These are phyloP conservation scores for Danionella dracula DNA, from an alignment of 2,797 vertebrate genomes.

Conservation along the genomic window DNA sequence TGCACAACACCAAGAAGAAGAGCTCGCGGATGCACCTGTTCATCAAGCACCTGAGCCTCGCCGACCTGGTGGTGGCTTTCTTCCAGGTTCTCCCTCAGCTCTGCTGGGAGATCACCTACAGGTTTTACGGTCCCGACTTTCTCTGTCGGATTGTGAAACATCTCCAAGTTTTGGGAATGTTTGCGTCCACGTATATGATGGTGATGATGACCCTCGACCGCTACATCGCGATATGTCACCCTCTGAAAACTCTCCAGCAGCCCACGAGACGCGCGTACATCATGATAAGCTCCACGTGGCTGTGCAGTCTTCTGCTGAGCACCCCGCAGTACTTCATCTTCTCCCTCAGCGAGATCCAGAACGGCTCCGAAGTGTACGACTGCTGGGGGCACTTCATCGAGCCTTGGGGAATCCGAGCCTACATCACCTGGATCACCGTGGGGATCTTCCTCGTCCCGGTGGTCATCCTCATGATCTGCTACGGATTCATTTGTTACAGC, in stretches of 20 bases:
- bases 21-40: constrained; percentile 87
- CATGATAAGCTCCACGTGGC: constrained; percentile 80
- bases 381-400: constrained; percentile 86
- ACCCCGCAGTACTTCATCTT: constrained; percentile 87
- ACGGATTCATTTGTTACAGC: constrained; percentile 81
- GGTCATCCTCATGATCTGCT: constrained; percentile 73
- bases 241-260: constrained; percentile 79
- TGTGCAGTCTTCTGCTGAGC: constrained; percentile 78
- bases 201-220: constrained; percentile 86
- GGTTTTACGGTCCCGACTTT: constrained; percentile 80
- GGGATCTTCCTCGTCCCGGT: constrained; percentile 83
- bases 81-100: constrained; percentile 93
- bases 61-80: constrained; percentile 82
- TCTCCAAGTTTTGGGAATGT: constrained; percentile 91
- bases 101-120: constrained; percentile 86
- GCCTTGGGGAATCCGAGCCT: constrained; percentile 80
- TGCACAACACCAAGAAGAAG: constrained; percentile 69
- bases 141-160: constrained; percentile 85
- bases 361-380: constrained; percentile 80
- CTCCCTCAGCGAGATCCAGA: constrained; percentile 78
- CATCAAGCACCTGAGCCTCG: constrained; percentile 83
- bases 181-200: constrained; percentile 90
- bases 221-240: constrained; percentile 87
- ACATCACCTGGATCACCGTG: constrained; percentile 85
- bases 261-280: constrained; percentile 70